Base-by-base conservation (phyloP, 2,888 invertebrate species). In the Xylophagus ater region DNA sequence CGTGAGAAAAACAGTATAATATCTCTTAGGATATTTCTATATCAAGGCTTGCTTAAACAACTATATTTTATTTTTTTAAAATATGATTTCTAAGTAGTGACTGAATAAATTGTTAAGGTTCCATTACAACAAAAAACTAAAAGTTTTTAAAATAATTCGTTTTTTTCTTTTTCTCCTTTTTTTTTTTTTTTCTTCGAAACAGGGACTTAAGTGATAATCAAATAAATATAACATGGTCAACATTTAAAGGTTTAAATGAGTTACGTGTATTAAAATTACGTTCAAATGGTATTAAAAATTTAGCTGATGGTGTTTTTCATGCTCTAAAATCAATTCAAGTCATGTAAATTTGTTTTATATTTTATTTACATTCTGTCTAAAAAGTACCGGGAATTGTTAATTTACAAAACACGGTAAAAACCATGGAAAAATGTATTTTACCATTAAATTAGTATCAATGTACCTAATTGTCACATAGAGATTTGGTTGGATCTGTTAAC, bases 221-320 rank as follows among this genome's bases (percentile, higher is more conserved):
- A 17, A 40, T 60, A 41, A 74, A 76, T 51, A 81, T 94, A 47
- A 81, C 82, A 57, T 83, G 84, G 42, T 70, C 92, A 37, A 77
- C 81, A 37, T 90, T 94, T 62, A 75, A 80, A 60, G 81, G 81
- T 17, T 68, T 92, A 48, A 72, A 75, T 37, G 75, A 76, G 50
- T 66, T 94, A 44, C 75, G 76, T 35, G 74, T 75, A 35, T 68
- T 94, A 28, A 84, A 82, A 58, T 65, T 94, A 42, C 79, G 81
- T 56, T 74, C 81, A 50, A 94, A 94, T 63, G 73, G 74, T 49
- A 85, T 94, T 51, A 70, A 72, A 39, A 72, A 73, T 51, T 71
- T 94, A 40, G 76, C 79, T 55, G 90, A 90, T 71, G 93, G 89
- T 40, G 83, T 89, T 37, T 94, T 94, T 65, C 89, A 79, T 73